Conservation (phyloP, 2,888 invertebrate genomes). For the Drosophila dives region DNA sequence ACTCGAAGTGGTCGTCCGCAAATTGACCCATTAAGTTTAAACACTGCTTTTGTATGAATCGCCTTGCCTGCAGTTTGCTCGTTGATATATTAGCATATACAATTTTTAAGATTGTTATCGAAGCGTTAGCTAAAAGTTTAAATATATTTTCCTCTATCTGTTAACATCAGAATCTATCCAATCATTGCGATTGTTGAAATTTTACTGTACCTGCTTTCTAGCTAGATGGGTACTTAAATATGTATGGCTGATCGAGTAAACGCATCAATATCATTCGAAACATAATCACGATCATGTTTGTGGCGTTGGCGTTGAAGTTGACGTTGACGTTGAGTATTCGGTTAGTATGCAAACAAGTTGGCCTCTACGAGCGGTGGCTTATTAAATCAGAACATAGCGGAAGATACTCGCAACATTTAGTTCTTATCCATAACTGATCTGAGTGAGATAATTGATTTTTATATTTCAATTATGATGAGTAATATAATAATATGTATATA, state of each 20-base stretch:
- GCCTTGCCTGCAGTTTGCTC: not conserved
- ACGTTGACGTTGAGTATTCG: slow-evolving; percentile 6
- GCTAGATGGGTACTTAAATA: not conserved
- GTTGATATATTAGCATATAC: slow-evolving; percentile 32
- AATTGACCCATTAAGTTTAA: slow-evolving; percentile 65
- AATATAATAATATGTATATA: not conserved
- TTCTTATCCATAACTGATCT: slow-evolving; percentile 5
- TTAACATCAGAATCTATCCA: not conserved
- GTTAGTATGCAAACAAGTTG: slow-evolving; percentile 40
- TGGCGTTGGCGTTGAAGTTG: not conserved
- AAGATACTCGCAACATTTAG: slow-evolving; percentile 17
- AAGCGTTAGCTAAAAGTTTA: not conserved
- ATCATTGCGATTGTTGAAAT: not conserved
- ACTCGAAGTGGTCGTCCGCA: slow-evolving; percentile 51
- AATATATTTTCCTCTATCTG: not conserved
- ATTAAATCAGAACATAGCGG: slow-evolving; percentile 5
- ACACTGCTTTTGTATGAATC: slow-evolving; percentile 34
- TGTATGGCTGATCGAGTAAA: slow-evolving; percentile 10
- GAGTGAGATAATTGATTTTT: not conserved
- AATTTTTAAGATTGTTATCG: slow-evolving; percentile 17
- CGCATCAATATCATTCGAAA: slow-evolving; percentile 20
- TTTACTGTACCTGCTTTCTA: not conserved
- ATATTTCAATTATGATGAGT: not conserved
- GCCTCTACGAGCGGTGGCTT: not conserved
- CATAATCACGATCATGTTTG: slow-evolving; percentile 33